Evolutionary conservation across 2,797 vertebrate species (phyloP).

Genomic region (Gambusia yucatana): DNA sequence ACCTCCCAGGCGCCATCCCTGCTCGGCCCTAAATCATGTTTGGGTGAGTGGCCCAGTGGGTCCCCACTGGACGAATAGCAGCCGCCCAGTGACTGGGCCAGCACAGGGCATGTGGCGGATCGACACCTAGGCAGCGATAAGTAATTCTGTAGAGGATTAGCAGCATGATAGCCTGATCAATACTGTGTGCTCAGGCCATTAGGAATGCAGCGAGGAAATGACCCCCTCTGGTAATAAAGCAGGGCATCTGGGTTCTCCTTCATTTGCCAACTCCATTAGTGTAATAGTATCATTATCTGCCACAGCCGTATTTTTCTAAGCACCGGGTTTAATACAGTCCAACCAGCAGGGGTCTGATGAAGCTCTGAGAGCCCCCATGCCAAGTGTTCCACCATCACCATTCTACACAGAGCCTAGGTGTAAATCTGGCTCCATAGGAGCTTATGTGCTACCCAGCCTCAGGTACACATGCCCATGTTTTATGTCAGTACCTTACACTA

Average conservation of each 20-base stretch:
- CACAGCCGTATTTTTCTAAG: constrained; percentile 88
- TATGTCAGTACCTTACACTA: constrained; percentile 84
- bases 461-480: constrained; percentile 83
- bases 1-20: constrained; percentile 80
- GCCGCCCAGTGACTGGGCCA: constrained; percentile 66
- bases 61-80: constrained; percentile 68
- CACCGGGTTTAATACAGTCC: constrained; percentile 71
- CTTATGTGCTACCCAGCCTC: constrained; percentile 71
- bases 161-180: constrained; percentile 98
- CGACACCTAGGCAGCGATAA: constrained; percentile 91
- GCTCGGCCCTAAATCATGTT: constrained; percentile 87
- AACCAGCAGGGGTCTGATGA: constrained; percentile 81
- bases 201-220: constrained; percentile 96
- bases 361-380: constrained; percentile 74
- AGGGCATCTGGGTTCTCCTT: constrained; percentile 95
- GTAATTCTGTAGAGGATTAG: constrained; percentile 98
- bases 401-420: constrained; percentile 63
- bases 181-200: constrained; percentile 92
- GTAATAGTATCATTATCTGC: constrained; percentile 98
- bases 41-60: constrained; percentile 73
- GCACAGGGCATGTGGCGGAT: constrained; percentile 75
- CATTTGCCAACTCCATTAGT: constrained; percentile 98
- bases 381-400: constrained; percentile 61
- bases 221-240: constrained; percentile 96
- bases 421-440: constrained; percentile 76